A percentile compares a stretch with the other conserved stretches of the same genome.
These are phyloP conservation scores for Crocidura indochinensis DNA, from an alignment of 2,797 vertebrate genomes.

Conservation along the genomic window DNA sequence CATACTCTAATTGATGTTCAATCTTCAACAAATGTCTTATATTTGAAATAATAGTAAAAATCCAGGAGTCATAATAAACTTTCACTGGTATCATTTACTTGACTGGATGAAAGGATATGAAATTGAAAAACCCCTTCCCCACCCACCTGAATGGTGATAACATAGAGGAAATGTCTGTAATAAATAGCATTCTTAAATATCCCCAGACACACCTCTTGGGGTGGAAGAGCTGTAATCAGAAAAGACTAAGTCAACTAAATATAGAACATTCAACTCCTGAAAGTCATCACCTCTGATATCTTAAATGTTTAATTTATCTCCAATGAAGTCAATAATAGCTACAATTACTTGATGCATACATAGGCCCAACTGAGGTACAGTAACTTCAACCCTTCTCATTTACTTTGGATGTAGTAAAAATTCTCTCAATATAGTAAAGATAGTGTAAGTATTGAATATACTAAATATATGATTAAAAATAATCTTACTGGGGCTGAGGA, in stretches of 20 bases:
- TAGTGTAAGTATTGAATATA: not conserved
- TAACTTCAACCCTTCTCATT: not conserved
- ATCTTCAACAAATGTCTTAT: not conserved
- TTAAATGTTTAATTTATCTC: not conserved
- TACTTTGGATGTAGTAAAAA: not conserved
- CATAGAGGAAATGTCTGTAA: no score
- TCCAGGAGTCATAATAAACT: not conserved
- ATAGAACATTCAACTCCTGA: not conserved
- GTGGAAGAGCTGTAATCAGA: no score
- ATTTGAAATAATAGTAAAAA: conserved; percentile 13
- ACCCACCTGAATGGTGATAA: no score
- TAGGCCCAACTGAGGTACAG: not conserved
- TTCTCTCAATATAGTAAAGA: not conserved
- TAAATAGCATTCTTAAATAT: no score
- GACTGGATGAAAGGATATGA: not conserved
- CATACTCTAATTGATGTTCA: conserved; percentile 7
- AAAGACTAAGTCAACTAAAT: not conserved
- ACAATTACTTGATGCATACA: not conserved
- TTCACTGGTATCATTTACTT: not conserved
- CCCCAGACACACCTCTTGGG: no score
- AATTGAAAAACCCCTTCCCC: not conserved
- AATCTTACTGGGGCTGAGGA: no score
- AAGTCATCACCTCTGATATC: not conserved
- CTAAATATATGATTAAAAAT: no score
- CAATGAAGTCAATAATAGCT: not conserved